These are phyloP conservation scores for Acrocephalus kingi DNA, from an alignment of 2,113 vertebrate genomes.

Conservation along the genomic window DNA sequence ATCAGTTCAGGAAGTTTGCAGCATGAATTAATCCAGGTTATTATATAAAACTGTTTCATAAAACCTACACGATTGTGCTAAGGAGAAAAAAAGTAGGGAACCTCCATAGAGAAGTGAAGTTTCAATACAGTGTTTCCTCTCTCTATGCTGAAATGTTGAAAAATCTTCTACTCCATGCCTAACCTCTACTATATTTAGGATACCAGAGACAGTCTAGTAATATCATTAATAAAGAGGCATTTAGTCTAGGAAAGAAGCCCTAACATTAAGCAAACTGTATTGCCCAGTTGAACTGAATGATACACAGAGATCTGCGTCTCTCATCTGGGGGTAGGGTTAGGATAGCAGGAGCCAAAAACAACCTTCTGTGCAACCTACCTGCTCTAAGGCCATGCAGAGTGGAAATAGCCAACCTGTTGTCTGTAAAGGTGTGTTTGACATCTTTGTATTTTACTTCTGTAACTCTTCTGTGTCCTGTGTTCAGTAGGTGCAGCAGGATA, in stretches of 20 bases:
- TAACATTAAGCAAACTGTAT: neutral
- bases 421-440: neutral
- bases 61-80: neutral
- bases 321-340: neutral
- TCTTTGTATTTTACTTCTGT: neutral
- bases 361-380: neutral
- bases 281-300: neutral
- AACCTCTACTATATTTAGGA: neutral
- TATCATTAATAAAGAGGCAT: neutral
- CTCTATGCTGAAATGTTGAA: neutral
- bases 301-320: neutral
- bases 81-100: neutral
- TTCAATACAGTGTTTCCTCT: neutral
- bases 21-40: neutral
- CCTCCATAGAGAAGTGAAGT: neutral
- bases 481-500: neutral
- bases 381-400: neutral
- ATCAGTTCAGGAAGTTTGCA: neutral
- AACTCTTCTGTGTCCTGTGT: neutral
- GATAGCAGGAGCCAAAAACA: neutral
- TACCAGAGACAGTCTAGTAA: neutral
- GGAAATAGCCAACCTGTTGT: rapidly evolving
- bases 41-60: neutral
- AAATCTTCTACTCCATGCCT: neutral
- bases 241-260: neutral